phyloP scores from a whole-genome alignment of 2,113 vertebrate genomes.

The Origma solitaria region DNA sequence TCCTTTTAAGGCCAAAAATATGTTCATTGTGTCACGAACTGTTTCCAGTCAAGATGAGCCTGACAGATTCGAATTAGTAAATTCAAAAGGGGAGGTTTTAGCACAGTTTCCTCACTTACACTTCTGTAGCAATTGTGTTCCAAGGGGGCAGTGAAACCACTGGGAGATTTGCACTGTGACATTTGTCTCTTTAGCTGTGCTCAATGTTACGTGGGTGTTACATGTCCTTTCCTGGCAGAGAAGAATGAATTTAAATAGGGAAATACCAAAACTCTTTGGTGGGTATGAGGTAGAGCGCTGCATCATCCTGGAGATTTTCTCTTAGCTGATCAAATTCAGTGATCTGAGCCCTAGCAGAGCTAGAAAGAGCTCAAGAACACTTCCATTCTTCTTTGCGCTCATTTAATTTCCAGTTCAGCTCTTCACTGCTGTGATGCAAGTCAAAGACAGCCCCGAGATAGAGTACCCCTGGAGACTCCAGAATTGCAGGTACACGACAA shows the following conservation, averaged over 20 bases:
- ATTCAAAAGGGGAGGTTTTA: background rate
- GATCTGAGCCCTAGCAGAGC: background rate
- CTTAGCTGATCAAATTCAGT: background rate
- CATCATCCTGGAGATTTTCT: background rate
- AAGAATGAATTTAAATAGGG: background rate
- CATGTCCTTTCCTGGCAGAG: background rate
- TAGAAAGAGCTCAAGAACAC: background rate
- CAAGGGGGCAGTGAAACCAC: background rate
- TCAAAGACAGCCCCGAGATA: background rate
- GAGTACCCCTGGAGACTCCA: background rate
- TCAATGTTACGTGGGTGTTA: background rate
- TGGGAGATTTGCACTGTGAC: background rate
- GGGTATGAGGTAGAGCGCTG: background rate
- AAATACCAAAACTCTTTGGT: background rate
- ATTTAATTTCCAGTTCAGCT: background rate
- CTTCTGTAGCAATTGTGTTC: background rate
- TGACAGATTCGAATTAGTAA: conserved; percentile 17
- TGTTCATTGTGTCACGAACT: background rate
- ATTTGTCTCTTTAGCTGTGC: background rate
- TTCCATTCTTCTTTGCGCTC: background rate
- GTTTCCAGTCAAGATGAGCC: background rate
- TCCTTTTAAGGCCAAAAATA: background rate
- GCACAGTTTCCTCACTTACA: background rate
- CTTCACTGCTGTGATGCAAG: background rate
- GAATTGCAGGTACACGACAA: background rate